Percentiles rank a stretch among this genome's conserved stretches.
Conservation (phyloP, 2,888 invertebrate species). For the Athrips mouffetella region DNA sequence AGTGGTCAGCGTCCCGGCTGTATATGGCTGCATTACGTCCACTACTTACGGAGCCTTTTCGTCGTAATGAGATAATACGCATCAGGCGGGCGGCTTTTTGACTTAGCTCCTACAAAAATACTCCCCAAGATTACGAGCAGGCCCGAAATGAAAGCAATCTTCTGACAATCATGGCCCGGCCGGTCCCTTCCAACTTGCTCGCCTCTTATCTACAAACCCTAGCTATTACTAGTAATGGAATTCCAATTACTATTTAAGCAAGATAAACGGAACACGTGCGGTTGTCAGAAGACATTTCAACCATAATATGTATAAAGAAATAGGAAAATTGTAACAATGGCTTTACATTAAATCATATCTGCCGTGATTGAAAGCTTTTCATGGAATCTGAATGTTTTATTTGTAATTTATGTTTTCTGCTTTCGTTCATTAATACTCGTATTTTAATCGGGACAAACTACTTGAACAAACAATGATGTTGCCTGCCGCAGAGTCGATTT, state of each 20-base stretch:
- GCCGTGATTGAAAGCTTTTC: too few species aligned
- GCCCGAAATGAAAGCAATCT: slow-evolving; percentile 53
- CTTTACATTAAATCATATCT: too few species aligned
- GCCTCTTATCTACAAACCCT: slow-evolving; percentile 55
- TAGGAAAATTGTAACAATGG: too few species aligned
- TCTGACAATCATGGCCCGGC: slow-evolving; percentile 46
- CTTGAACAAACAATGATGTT: too few species aligned
- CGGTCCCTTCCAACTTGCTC: slow-evolving; percentile 43
- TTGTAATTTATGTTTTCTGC: too few species aligned
- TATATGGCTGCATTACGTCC: slow-evolving; percentile 32
- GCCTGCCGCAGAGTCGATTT: too few species aligned
- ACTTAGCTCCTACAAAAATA: slow-evolving; percentile 41
- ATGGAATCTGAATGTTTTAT: too few species aligned
- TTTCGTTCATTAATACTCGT: too few species aligned
- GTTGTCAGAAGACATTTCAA: slow-evolving; percentile 32
- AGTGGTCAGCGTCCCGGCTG: slow-evolving; percentile 18
- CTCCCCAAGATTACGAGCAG: slow-evolving; percentile 41
- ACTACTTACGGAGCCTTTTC: slow-evolving; percentile 33
- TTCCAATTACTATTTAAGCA: slow-evolving; percentile 64
- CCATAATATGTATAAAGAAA: too few species aligned
- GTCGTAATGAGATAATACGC: slow-evolving; percentile 48
- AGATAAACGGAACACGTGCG: slow-evolving; percentile 58
- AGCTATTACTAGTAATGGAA: slow-evolving; percentile 61
- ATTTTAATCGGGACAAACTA: too few species aligned
- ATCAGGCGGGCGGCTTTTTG: slow-evolving; percentile 29